Base-by-base conservation (phyloP, 1,140 invertebrate species). In the Drosophila ananassae region DNA sequence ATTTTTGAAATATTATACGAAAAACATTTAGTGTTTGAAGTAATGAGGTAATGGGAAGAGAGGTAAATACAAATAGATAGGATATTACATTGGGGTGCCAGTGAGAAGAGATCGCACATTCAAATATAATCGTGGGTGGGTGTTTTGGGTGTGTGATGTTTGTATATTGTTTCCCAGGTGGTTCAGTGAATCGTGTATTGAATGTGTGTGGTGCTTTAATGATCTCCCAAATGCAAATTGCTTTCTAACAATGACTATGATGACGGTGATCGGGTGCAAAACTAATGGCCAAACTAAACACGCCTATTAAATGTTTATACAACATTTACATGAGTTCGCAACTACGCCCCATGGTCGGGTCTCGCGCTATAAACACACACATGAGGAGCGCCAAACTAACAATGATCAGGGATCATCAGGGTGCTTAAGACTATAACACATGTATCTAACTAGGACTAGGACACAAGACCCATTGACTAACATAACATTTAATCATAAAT, bases 361-460 rank as follows among this genome's bases (percentile, higher is more conserved):
- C 24, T 52, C 39, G 52, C 46, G 34, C 75, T 83, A 56, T 71
- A 77, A 32, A 74, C 55, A 82, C 68, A 77, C 44, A 68, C 47
- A 60, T 52, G 28, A 62, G 25, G n/a, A 57, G 61, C 24, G 51
- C 51, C 61, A 76, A 37, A 52, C 76, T 6, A 77, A 75, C 39
- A 76, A 39, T 61, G 50, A 53, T 25, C 41, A 56, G 17, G 17
- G 28, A 28, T 13, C 58, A 60, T 44, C 64, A 60, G 50, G 58
- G 68, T 87, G 82, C 81, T 85, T 85, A 85, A 51, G 22, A 41
- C 47, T 87, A 85, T 46, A 39, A 79, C 52, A 74, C 22, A 51
- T 61, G 56, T 28, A 73, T 64, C 34, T 10, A 50, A 32, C 34
- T 58, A 48, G 32, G 21, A 37, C 46, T 71, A 59, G 61, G 46